Base-by-base conservation (phyloP, 2,888 invertebrate species). In the Quadroppia sp. region DNA sequence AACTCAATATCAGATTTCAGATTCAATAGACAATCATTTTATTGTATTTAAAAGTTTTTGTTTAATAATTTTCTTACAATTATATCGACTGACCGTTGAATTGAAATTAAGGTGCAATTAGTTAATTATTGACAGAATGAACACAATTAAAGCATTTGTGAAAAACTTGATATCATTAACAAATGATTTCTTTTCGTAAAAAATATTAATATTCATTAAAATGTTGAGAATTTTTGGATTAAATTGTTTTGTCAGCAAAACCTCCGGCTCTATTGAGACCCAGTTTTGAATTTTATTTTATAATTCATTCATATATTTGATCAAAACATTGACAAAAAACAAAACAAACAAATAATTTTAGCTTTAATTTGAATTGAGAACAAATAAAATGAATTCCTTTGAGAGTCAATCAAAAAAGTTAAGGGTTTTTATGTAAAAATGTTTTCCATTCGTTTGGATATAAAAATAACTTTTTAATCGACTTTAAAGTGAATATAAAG, bases 191-290 rank as follows among this genome's bases (percentile, higher is more conserved):
- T 36, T 7, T 36, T 36, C 9, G 36, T 36, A 36, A 36, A 36
- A 36, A 36, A 4, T 36, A n/a, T n/a, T n/a, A n/a, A n/a, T n/a
- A n/a, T 36, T 36, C 36, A 36, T 4, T 36, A 53, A 45, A 45
- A 11, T 53, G 53, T 23, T 4, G n/a, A 20, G n/a, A 50, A 20
- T 1, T 50, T 50, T 50, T 50, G 20, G 20, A n/a, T 20, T 20
- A 50, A 20, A 20, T 20, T 1, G 9, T 23, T 53, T 53, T 53
- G 53, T 53, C 20, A 32, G n/a, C 36, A 61, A 32, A 61, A 61
- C 61, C 61, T 32, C 25, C 25, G 61, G 61, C 61, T 61, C 30
- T 17, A n/a, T 32, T 28, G 36, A 61, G 61, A 61, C 61, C 61
- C 61, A 61, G 32, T 61, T 61, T 32, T 32, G 6, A 9, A 23